Base-by-base conservation (phyloP, 1,140 invertebrate species). In the Phymorhynchus buccinoides region DNA sequence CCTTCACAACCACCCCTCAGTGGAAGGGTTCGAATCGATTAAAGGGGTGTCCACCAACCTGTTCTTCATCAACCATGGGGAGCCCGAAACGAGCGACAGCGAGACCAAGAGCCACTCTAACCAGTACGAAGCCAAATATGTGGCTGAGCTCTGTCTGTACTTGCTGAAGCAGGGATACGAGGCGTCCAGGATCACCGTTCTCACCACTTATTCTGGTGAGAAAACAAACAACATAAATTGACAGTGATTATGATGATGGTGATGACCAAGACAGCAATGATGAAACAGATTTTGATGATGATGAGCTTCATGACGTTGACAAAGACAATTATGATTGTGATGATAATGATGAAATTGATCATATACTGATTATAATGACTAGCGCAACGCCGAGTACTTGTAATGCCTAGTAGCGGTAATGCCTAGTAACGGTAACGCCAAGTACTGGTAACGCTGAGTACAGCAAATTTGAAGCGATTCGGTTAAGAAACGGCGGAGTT, bases 61-160 rank as follows among this genome's bases (percentile, higher is more conserved):
- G n/a, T 92, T 91, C 86, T 93, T 94, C 80, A 91, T 94, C 48
- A 88, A 93, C 73, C 93, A 94, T 86, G 56, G 73, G 12, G 39
- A 89, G 37, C 84, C 35, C 14, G 93, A 94, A 83, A 56, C 79
- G 12, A 80, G 84, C 14, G 88, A 85, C 3, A 85, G 86, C 35
- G 92, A 78, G 75, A 41, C 75, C 14, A 78, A 78, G 27, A 78
- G 75, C 75, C 37, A 78, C 27, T 78, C 75, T 22, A 78, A 78
- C 75, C 3, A 7, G 27, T 44, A 78, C 22, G 94, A 94, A 87
- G 93, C 90, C 0, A 32, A 88, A 52, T 94, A 90, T 84, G 77
- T 90, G 30, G 86, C 90, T 12, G 75, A 73, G 35, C 82, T 94
- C 2, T 92, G 92, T 62, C 9, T 78, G 1, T 94, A 94, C 88